These are phyloP conservation scores for Leucopsar rothschildi DNA, from an alignment of 2,113 vertebrate genomes.

Conservation along the genomic window DNA sequence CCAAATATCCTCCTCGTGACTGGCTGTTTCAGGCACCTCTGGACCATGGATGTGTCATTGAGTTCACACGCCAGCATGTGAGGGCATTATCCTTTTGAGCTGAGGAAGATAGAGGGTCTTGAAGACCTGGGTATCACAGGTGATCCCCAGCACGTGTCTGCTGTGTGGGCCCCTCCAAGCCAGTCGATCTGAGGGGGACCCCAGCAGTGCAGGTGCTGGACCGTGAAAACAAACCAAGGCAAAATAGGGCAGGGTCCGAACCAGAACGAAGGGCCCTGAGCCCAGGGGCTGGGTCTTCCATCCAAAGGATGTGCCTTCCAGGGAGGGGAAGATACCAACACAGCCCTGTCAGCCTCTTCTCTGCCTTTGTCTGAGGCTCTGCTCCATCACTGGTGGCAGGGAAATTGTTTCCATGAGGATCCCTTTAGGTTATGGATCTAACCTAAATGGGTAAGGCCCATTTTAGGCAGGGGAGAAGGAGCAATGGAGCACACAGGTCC, in stretches of 20 bases:
- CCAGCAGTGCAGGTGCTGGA: background rate
- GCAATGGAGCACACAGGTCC: background rate
- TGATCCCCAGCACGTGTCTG: background rate
- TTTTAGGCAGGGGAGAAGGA: background rate
- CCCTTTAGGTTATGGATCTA: background rate
- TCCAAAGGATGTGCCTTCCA: background rate
- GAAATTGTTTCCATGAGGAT: background rate
- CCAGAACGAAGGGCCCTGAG: background rate
- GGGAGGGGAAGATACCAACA: background rate
- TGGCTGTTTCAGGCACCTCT: background rate
- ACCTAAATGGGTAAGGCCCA: background rate
- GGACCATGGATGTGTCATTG: background rate
- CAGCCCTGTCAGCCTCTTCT: background rate
- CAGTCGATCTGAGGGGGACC: rapidly evolving
- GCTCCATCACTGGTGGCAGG: background rate
- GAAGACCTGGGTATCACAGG: background rate
- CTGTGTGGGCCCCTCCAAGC: background rate
- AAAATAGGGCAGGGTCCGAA: background rate
- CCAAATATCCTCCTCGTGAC: background rate
- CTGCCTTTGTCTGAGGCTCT: background rate
- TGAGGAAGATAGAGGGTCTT: background rate
- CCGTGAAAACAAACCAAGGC: background rate
- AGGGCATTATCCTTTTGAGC: background rate
- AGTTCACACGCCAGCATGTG: rapidly evolving
- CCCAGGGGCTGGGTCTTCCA: background rate